Conservation (phyloP, 2,797 vertebrate species). For the Tinamus major region DNA sequence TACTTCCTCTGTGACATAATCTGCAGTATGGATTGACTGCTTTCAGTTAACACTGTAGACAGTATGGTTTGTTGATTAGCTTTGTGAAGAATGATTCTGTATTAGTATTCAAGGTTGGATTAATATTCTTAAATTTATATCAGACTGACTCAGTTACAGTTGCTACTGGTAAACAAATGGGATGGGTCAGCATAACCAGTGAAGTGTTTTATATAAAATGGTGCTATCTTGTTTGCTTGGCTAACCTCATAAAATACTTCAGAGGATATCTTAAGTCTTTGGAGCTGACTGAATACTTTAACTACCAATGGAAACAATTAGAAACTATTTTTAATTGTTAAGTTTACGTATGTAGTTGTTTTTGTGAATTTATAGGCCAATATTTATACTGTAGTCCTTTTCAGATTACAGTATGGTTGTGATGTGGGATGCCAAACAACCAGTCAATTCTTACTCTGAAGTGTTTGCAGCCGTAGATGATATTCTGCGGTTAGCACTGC, state of each 20-base stretch:
- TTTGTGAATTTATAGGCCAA: background rate
- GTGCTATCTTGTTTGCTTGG: background rate
- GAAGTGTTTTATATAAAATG: background rate
- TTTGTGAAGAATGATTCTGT: background rate
- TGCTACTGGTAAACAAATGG: background rate
- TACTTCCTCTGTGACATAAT: background rate
- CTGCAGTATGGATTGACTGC: background rate
- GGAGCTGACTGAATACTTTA: background rate
- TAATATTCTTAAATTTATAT: background rate
- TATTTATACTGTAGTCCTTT: background rate
- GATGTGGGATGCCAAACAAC: background rate
- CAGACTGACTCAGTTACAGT: background rate
- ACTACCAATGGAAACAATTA: background rate
- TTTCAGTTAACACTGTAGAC: background rate
- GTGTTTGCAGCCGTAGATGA: background rate
- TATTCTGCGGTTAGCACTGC: background rate
- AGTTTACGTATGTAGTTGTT: background rate
- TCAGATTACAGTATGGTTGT: background rate
- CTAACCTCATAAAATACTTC: accelerated
- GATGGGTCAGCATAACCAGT: background rate
- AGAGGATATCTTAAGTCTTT: background rate
- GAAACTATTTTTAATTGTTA: background rate
- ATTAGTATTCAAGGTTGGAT: no score
- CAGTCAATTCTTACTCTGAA: background rate
- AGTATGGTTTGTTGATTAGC: background rate